These are phyloP conservation scores for Bothrops jararaca DNA, from an alignment of 2,113 vertebrate genomes.

Conservation along the genomic window DNA sequence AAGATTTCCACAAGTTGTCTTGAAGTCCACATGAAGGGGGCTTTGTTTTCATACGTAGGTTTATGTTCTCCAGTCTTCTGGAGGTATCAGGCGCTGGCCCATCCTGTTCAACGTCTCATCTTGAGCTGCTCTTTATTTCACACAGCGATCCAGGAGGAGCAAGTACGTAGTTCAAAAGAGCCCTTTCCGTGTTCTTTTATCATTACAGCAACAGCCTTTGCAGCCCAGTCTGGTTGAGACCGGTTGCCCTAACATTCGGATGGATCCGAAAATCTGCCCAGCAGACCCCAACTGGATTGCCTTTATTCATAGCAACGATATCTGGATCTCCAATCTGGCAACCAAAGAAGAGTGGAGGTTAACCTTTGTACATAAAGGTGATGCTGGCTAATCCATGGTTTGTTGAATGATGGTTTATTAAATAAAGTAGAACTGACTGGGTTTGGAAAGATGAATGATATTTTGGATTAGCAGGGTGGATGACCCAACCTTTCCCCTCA, in stretches of 20 bases:
- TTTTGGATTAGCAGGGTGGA: not conserved
- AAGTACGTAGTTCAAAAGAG: not conserved
- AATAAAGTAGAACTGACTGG: not conserved
- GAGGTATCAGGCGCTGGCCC: not conserved
- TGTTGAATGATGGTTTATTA: not conserved
- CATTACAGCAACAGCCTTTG: conserved; percentile 74
- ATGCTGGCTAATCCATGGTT: conserved; percentile 6
- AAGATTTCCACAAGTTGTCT: not conserved
- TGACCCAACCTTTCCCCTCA: not conserved
- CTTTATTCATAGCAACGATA: conserved; percentile 79
- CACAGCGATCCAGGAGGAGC: not conserved
- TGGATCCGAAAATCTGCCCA: conserved; percentile 81
- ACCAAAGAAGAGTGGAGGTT: conserved; percentile 77
- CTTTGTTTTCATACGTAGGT: not conserved
- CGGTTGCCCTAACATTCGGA: conserved; percentile 80
- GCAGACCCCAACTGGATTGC: conserved; percentile 80
- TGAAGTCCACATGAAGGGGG: not conserved
- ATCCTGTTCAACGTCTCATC: not conserved
- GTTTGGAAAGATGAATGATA: not conserved
- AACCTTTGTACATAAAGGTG: conserved; percentile 79
- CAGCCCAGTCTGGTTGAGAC: conserved; percentile 75
- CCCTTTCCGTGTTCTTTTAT: not conserved
- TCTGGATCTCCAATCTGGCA: conserved; percentile 77
- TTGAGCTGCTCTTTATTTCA: not conserved
- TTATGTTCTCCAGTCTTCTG: not conserved